These are phyloP conservation scores for Perca flavescens DNA, from an alignment of 2,113 vertebrate genomes.

Conservation along the genomic window DNA sequence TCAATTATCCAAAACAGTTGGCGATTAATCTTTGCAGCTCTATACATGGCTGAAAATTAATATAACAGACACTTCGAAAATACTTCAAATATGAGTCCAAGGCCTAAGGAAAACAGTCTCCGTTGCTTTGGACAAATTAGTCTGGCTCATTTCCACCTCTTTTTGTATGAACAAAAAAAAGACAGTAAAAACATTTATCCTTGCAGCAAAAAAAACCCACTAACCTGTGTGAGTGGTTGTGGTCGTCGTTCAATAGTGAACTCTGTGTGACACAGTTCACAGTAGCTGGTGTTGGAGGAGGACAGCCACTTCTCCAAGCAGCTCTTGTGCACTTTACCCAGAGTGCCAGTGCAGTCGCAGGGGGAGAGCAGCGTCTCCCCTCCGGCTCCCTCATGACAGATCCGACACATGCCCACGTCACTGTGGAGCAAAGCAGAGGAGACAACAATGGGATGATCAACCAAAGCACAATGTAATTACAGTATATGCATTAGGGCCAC, in stretches of 20 bases:
- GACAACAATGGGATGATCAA: slow-evolving; percentile 7
- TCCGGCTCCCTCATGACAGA: slow-evolving; percentile 95
- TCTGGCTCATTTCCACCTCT: not conserved
- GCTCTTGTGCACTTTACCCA: slow-evolving; percentile 98
- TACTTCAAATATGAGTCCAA: not conserved
- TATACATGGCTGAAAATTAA: not conserved
- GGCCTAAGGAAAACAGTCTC: not conserved
- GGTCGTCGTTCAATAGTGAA: slow-evolving; percentile 95
- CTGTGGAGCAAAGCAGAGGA: slow-evolving; percentile 68
- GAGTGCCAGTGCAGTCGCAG: slow-evolving; percentile 94
- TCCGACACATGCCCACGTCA: slow-evolving; percentile 96
- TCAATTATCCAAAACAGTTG: too few relatives aligned
- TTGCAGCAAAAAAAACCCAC: slow-evolving; percentile 1
- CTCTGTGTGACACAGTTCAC: slow-evolving; percentile 98
- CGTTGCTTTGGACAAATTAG: not conserved
- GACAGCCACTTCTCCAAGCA: slow-evolving; percentile 99
- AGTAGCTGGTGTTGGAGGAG: slow-evolving; percentile 99
- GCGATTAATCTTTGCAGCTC: too few relatives aligned
- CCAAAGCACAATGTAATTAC: not conserved
- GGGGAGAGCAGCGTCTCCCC: slow-evolving; percentile 94
- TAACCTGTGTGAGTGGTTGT: slow-evolving; percentile 94
- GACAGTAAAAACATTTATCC: not conserved
- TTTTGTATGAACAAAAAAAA: not conserved
- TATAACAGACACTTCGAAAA: not conserved
- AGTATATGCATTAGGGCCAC: not conserved